phyloP scores from a whole-genome alignment of 1,140 invertebrate genomes.

The Sminthurides bifidus region DNA sequence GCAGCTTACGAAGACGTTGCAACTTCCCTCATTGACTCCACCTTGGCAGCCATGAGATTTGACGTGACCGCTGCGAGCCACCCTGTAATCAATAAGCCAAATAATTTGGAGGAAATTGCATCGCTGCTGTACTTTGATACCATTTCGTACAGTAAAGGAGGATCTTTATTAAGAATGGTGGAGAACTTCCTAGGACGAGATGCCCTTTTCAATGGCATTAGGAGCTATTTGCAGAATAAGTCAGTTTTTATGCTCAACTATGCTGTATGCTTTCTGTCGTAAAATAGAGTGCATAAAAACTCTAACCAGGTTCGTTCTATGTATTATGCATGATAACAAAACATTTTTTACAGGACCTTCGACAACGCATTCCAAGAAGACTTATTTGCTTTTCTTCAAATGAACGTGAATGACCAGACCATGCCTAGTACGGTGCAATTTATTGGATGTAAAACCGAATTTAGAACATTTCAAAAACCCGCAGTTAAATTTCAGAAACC shows the following conservation, averaged over 20 bases:
- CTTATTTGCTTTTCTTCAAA: conserved; percentile 65
- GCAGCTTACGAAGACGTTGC: conserved; percentile 11
- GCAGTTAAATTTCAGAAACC: neutral
- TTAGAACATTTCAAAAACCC: neutral
- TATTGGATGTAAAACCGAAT: neutral
- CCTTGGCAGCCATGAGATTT: conserved; percentile 13
- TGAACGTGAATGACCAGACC: conserved; percentile 56
- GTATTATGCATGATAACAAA: neutral
- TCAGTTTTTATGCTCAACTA: conserved; percentile 7
- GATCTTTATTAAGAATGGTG: conserved; percentile 43
- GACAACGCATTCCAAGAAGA: conserved; percentile 41
- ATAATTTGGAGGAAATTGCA: neutral
- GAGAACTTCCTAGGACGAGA: conserved; percentile 40
- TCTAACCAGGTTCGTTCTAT: neutral
- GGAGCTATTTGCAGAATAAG: conserved; percentile 26
- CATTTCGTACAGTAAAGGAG: conserved; percentile 25
- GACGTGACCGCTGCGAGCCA: conserved; percentile 12
- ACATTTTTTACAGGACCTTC: neutral
- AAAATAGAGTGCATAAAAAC: too few species aligned
- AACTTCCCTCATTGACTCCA: conserved; percentile 9
- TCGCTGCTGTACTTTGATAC: conserved; percentile 22
- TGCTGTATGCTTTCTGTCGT: neutral
- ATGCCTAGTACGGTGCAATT: neutral
- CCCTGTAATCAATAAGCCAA: conserved; percentile 9
- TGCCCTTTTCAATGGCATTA: conserved; percentile 39